A percentile compares a stretch with the other conserved stretches of the same genome.
Conservation (phyloP, 2,888 invertebrate species). For the Pandemis heparana region DNA sequence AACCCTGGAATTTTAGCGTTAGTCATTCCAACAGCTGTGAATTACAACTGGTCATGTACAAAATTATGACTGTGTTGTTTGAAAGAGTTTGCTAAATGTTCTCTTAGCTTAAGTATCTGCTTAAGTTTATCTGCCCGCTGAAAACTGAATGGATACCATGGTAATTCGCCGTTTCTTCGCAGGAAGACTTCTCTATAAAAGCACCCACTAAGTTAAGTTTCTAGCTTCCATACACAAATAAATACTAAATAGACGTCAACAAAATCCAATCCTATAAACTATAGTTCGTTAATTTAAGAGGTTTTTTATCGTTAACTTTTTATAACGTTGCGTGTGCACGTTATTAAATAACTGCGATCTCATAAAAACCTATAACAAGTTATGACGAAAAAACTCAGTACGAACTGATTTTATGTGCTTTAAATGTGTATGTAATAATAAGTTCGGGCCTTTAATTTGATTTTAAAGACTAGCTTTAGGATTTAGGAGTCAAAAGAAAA, state of each 20-base stretch:
- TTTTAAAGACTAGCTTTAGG: background rate
- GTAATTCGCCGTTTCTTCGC: no score
- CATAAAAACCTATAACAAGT: constrained; percentile 16
- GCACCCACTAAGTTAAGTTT: background rate
- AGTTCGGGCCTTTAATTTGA: background rate
- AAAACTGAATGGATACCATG: no score
- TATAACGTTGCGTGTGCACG: constrained; percentile 17
- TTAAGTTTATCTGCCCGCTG: no score
- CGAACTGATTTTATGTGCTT: background rate
- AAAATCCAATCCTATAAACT: background rate
- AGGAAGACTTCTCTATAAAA: no score
- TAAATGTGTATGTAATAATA: constrained; percentile 3
- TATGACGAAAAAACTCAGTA: background rate
- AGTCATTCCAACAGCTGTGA: constrained; percentile 37
- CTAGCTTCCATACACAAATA: background rate
- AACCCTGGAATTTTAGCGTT: constrained; percentile 28
- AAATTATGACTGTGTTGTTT: background rate
- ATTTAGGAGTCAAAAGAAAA: no score
- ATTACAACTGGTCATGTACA: background rate
- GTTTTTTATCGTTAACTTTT: constrained; percentile 26
- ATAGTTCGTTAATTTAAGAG: background rate
- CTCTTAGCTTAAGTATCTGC: no score
- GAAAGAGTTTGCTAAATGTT: background rate
- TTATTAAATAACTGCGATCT: constrained; percentile 20
- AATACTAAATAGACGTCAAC: background rate